Evolutionary conservation across 2,888 invertebrate species (phyloP), one percentile per base, ranked within the genome.

Genomic region (Oasisia sp.): DNA sequence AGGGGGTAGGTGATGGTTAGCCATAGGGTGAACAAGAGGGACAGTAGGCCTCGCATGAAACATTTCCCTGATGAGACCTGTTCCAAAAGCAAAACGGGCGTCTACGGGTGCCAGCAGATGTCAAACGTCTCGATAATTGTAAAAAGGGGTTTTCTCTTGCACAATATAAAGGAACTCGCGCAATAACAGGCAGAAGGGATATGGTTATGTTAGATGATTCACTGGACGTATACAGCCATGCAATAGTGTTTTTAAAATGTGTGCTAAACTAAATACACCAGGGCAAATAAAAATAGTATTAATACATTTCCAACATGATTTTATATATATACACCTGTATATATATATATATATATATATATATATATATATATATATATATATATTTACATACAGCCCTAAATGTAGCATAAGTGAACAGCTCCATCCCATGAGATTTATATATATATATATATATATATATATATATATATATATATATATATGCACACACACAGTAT

Each of bases 1-100:
- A 93, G 91, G 27, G 93, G 93, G 92, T 92, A 93, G 91, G 91
- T 92, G 50, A 93, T 56, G 38, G 92, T 92, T 38, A 92, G 32
- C 91, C 92, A 91, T n/a, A 95, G 27, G 32, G 94, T 91, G 50
- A 95, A 92, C 58, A 95, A 92, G 91, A 94, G 93, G 91, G 93
- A 93, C 92, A 94, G 93, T 19, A 95, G 58, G 32, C 93, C 92
- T 38, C 93, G 92, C 56, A 95, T 92, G 50, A 94, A 92, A 9
- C 93, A 93, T 91, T 93, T 94, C 56, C 91, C 32, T 50, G 32
- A 92, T 50, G 38, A 58, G 32, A 92, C 74, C 92, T 92, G 92
- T 74, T 74, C 74, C 74, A n/a, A 74, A 74, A 74, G 45, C 19
- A 91, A 38, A 74, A 74, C 27, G 90, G 19, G 44, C 74, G 27